These are phyloP conservation scores for Myocastor coypus DNA, from an alignment of 2,113 vertebrate species.

Conservation along the genomic window DNA sequence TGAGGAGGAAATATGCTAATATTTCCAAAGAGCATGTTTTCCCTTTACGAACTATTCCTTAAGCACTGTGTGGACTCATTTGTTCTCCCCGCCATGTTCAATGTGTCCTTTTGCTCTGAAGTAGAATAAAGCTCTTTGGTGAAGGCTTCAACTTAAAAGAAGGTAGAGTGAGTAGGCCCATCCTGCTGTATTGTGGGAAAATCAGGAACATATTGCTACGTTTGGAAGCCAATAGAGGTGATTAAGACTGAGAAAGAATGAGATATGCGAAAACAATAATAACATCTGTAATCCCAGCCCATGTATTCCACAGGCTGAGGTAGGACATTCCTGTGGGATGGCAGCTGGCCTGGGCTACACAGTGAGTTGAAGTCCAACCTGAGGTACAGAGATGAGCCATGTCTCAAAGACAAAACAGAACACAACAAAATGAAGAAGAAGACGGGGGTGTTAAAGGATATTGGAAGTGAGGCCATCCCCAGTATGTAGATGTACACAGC, in stretches of 20 bases:
- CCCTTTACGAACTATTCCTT: constrained; percentile 3
- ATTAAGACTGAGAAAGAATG: constrained; percentile 16
- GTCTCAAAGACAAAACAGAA: background rate
- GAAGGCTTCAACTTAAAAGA: background rate
- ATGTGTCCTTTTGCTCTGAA: background rate
- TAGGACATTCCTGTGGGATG: background rate
- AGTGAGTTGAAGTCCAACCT: background rate
- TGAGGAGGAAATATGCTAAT: background rate
- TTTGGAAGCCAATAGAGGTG: background rate
- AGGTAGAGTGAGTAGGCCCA: background rate
- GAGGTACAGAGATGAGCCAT: background rate
- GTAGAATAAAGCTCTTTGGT: background rate
- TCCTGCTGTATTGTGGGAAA: background rate
- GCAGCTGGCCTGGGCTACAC: background rate
- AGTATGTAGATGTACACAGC: background rate
- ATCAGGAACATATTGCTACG: background rate
- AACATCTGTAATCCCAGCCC: background rate
- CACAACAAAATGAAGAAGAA: background rate
- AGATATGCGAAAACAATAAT: background rate
- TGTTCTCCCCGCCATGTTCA: background rate
- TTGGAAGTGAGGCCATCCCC: background rate
- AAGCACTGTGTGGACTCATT: background rate
- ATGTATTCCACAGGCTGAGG: background rate
- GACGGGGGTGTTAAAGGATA: background rate
- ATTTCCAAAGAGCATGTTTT: background rate